A percentile compares a stretch with the other conserved stretches of the same genome.
phyloP scores from a whole-genome alignment of 2,113 vertebrate genomes.

The Poeciliopsis prolifica region DNA sequence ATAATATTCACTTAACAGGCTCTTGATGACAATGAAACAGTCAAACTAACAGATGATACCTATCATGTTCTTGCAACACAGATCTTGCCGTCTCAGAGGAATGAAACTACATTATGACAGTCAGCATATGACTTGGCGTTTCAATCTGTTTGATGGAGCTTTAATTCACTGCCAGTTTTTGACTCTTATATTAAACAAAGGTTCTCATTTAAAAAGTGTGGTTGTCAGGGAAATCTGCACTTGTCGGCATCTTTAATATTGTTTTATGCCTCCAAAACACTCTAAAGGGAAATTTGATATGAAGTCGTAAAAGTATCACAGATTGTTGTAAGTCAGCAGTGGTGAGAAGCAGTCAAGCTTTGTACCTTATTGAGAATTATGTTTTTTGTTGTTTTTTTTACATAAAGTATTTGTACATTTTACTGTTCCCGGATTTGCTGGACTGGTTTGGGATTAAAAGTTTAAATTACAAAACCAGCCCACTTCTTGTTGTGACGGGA shows the following conservation, averaged over 20 bases:
- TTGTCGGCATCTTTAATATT: not conserved
- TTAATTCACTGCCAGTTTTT: constrained; percentile 5
- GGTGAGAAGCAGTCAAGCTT: too few relatives aligned
- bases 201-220: not conserved
- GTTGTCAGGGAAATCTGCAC: too few relatives aligned
- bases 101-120: constrained; percentile 3
- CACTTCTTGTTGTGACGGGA: not conserved
- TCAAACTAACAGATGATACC: not conserved
- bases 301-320: not conserved
- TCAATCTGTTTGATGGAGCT: not conserved
- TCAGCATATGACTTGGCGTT: constrained; percentile 1
- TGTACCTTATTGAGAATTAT: too few relatives aligned
- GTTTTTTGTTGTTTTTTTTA: too few relatives aligned
- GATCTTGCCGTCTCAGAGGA: not conserved
- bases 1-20: too few relatives aligned
- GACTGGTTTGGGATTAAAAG: not conserved
- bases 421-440: not conserved
- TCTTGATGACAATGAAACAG: not conserved
- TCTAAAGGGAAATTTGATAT: too few relatives aligned
- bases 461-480: not conserved
- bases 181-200: not conserved
- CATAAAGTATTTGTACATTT: not conserved
- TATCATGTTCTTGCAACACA: not conserved
- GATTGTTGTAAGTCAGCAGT: not conserved
- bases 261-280: not conserved